Percentiles rank a stretch among this genome's conserved stretches.
Evolutionary conservation across 2,888 invertebrate species (phyloP).

Genomic region (Drosophila yooni): DNA sequence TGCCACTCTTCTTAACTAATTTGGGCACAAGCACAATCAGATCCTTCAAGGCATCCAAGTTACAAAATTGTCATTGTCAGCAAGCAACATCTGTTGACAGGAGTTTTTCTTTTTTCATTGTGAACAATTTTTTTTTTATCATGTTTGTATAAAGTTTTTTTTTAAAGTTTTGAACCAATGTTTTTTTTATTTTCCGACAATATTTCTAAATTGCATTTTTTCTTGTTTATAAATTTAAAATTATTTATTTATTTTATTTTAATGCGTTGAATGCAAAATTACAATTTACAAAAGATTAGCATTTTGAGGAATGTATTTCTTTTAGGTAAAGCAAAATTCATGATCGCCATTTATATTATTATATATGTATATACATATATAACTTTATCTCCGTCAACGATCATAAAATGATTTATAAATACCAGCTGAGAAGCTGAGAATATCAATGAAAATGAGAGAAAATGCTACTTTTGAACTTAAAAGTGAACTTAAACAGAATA

Average conservation of each 20-base stretch:
- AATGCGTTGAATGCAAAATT: background rate
- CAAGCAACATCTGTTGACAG: background rate
- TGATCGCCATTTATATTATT: no score
- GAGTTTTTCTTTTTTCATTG: background rate
- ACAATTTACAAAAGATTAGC: background rate
- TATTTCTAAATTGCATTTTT: background rate
- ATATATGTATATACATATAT: background rate
- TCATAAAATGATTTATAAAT: background rate
- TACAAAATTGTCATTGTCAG: constrained; percentile 14
- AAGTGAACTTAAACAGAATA: background rate
- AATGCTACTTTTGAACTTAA: constrained; percentile 2
- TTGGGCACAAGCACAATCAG: constrained; percentile 37
- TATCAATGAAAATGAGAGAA: constrained; percentile 21
- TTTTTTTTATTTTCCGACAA: background rate
- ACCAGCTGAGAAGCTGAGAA: background rate
- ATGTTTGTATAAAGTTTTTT: background rate
- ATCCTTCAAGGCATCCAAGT: constrained; percentile 4
- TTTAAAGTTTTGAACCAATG: background rate
- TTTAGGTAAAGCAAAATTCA: background rate
- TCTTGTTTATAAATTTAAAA: no score
- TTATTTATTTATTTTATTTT: background rate
- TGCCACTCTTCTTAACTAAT: constrained; percentile 66
- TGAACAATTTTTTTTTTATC: background rate
- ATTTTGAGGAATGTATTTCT: background rate
- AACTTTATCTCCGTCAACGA: constrained; percentile 23